Evolutionary conservation across 2,888 invertebrate species (phyloP).

Genomic region (Drosophila parthenogenetica): DNA sequence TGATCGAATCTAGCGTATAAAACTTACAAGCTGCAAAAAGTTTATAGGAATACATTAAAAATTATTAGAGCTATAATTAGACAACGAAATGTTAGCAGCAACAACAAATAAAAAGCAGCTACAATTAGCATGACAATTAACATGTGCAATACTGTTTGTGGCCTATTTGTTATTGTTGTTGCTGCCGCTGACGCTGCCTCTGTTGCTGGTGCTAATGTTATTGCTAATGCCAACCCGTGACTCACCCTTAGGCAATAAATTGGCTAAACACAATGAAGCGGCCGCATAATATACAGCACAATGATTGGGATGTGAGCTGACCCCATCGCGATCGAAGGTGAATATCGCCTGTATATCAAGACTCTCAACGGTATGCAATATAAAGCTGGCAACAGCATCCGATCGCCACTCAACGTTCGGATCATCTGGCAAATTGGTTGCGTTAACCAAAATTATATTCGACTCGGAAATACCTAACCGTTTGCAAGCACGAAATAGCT

Average conservation of each 20-base stretch:
- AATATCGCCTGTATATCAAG: slow-evolving; percentile 93
- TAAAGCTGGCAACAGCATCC: slow-evolving; percentile 87
- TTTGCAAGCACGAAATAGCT: slow-evolving; percentile 92
- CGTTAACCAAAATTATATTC: slow-evolving; percentile 90
- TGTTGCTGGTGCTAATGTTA: slow-evolving; percentile 22
- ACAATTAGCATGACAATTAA: slow-evolving; percentile 73
- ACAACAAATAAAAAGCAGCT: slow-evolving; percentile 29
- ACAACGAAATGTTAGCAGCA: slow-evolving; percentile 36
- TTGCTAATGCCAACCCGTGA: slow-evolving; percentile 64
- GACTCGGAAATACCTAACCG: slow-evolving; percentile 91
- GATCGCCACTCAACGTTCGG: slow-evolving; percentile 91
- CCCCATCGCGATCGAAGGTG: slow-evolving; percentile 97
- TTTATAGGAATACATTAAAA: slow-evolving; percentile 42
- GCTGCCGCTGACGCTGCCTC: slow-evolving; percentile 11
- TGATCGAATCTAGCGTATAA: slow-evolving; percentile 94
- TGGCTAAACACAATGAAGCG: slow-evolving; percentile 91
- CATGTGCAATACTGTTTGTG: slow-evolving; percentile 63
- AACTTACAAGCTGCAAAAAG: slow-evolving; percentile 90
- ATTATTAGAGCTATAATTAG: slow-evolving; percentile 51
- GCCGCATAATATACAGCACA: slow-evolving; percentile 93
- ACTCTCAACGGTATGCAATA: slow-evolving; percentile 89
- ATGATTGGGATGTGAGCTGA: slow-evolving; percentile 97
- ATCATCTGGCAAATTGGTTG: slow-evolving; percentile 91
- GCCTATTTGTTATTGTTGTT: slow-evolving; percentile 33
- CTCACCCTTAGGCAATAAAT: slow-evolving; percentile 90